Evolutionary conservation across 2,888 invertebrate genomes (phyloP).

Genomic region (Andrena dorsata): DNA sequence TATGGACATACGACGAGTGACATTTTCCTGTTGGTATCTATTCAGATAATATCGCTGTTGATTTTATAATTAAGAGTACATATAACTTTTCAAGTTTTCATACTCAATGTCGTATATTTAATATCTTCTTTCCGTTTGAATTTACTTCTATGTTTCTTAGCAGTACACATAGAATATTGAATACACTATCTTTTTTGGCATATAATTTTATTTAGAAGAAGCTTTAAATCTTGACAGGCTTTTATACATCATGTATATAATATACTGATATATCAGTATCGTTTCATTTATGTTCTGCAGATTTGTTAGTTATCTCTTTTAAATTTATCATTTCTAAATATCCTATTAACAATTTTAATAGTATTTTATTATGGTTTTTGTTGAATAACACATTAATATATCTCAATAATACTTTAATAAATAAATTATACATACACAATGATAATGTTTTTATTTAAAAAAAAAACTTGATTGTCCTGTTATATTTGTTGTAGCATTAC

Average conservation of each 20-base stretch:
- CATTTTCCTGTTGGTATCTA: conserved; percentile 9
- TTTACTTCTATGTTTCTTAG: not conserved
- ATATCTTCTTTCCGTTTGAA: not conserved
- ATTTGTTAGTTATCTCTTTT: not conserved
- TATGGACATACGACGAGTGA: not conserved
- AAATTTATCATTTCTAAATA: not conserved
- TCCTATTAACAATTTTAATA: not conserved
- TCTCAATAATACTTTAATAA: not conserved
- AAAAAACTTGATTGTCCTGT: not conserved
- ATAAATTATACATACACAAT: too few species aligned
- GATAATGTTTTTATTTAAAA: too few species aligned
- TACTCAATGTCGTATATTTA: not conserved
- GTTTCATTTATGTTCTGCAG: not conserved
- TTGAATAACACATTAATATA: conserved; percentile 1
- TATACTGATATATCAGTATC: not conserved
- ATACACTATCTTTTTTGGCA: not conserved
- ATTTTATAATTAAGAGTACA: not conserved
- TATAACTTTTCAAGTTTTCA: not conserved
- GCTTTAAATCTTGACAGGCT: not conserved
- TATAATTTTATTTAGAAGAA: not conserved
- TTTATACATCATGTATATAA: not conserved
- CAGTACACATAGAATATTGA: not conserved
- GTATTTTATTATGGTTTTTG: not conserved
- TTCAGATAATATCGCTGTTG: not conserved
- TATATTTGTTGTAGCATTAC: not conserved